phyloP scores from a whole-genome alignment of 1,140 invertebrate genomes.

The Drosophila mojavensis region DNA sequence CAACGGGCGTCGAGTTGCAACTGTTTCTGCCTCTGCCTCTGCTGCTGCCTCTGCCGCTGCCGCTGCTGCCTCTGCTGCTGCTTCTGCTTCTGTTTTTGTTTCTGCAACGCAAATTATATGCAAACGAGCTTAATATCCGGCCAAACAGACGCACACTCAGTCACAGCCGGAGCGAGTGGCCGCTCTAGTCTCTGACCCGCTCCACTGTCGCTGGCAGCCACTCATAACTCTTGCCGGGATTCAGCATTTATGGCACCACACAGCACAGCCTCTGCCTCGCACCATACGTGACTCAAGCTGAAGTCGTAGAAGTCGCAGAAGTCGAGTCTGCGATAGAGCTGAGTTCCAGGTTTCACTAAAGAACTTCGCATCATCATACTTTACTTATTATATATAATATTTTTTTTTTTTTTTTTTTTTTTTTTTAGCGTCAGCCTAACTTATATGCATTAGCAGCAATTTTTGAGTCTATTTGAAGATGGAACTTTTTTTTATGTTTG shows the following conservation, averaged over 20 bases:
- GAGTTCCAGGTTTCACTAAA: neutral
- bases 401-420: too few species aligned
- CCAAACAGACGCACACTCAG: constrained; percentile 63
- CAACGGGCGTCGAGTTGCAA: constrained; percentile 44
- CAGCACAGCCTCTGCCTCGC: neutral
- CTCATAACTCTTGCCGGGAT: constrained; percentile 4
- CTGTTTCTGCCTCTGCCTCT: constrained; percentile 10
- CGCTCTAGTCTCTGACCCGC: neutral
- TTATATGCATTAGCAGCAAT: too few species aligned
- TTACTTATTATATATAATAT: too few species aligned
- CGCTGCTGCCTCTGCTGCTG: constrained; percentile 39
- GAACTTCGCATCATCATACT: too few species aligned
- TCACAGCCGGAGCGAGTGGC: constrained; percentile 18
- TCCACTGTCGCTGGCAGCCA: neutral
- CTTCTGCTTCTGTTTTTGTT: constrained; percentile 56
- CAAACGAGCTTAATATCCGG: constrained; percentile 81
- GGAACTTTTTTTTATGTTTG: too few species aligned
- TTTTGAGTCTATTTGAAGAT: too few species aligned
- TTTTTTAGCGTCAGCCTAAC: too few species aligned
- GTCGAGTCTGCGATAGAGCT: neutral
- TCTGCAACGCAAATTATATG: constrained; percentile 80
- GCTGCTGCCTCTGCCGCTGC: constrained; percentile 20
- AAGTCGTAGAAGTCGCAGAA: neutral
- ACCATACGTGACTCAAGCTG: neutral
- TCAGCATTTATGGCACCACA: neutral